Evolutionary conservation across 2,113 vertebrate genomes (phyloP), one percentile per base, ranked within the genome.

Genomic region (Pholis gunnellus): DNA sequence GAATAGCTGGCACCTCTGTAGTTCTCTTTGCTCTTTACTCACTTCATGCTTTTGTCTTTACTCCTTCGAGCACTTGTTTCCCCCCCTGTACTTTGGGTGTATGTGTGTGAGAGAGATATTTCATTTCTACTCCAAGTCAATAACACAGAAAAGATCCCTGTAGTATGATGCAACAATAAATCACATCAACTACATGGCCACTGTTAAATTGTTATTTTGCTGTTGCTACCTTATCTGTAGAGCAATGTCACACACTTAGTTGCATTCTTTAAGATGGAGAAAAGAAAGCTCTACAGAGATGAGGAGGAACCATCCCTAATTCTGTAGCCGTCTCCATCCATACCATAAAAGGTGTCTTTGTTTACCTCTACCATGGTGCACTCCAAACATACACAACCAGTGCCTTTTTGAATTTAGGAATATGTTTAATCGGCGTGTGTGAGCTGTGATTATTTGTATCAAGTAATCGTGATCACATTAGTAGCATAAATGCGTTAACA

Each of bases 381-480:
- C 73, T 83, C 38, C 31, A 31, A 77, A 66, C 78, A 70, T 60
- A 74, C 54, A 72, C 75, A 83, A 61, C 52, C 78, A 78, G 89
- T 92, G 91, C 90, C 92, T 94, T 93, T 31, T 81, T 81, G 1
- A 84, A 72, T 76, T 34, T 29, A 81, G 29, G 36, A 78, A 36
- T 52, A 57, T 70, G 18, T 77, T 78, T 18, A 29, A 64, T 64
- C 9, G 34, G 29, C 40, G 1, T 83, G 27, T 65, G 15, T 81
- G 42, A 68, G 31, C 64, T 70, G 44, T 63, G 72, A 63, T 75
- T 80, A 81, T 71, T 71, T 68, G 59, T 66, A 70, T 88, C 57
- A 76, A 68, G 66, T 79, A 68, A 74, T 68, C 25, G 1, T 10
- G 18, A 42, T 25, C 31, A 25, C 14, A 1, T 0, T 0, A 25